Conservation (phyloP, 2,113 vertebrate species). For the Alexandromys fortis region DNA sequence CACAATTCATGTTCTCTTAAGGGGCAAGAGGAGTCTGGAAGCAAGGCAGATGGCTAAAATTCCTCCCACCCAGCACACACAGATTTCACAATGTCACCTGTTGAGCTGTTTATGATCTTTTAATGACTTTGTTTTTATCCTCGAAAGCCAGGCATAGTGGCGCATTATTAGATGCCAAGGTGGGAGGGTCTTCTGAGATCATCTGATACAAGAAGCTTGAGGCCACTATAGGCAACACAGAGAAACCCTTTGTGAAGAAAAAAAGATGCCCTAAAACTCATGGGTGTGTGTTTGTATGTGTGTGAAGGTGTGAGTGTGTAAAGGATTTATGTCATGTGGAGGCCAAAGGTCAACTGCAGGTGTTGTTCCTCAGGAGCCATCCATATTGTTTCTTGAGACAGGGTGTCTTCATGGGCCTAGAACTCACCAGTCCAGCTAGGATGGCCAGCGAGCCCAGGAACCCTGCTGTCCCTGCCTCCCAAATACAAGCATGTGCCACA, state of each 20-base stretch:
- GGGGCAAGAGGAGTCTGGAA: background rate
- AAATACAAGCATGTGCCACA: background rate
- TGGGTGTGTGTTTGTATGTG: background rate
- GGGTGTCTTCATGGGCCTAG: background rate
- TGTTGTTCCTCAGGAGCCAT: background rate
- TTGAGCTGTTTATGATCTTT: background rate
- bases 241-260: background rate
- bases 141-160: background rate
- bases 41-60: background rate
- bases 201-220: background rate
- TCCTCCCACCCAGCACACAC: too few species aligned
- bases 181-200: background rate
- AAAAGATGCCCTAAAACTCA: background rate
- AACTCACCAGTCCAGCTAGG: background rate
- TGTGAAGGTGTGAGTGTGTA: background rate
- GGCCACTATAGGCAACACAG: background rate
- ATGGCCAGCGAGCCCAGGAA: background rate
- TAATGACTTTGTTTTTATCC: background rate
- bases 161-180: background rate
- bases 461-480: background rate
- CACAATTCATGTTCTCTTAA: background rate
- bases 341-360: background rate
- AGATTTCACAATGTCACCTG: background rate
- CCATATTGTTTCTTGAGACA: background rate
- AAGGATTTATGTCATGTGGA: background rate